A percentile compares a stretch with the other conserved stretches of the same genome.
Conservation (phyloP, 2,888 invertebrate species). For the Chesias legatella region DNA sequence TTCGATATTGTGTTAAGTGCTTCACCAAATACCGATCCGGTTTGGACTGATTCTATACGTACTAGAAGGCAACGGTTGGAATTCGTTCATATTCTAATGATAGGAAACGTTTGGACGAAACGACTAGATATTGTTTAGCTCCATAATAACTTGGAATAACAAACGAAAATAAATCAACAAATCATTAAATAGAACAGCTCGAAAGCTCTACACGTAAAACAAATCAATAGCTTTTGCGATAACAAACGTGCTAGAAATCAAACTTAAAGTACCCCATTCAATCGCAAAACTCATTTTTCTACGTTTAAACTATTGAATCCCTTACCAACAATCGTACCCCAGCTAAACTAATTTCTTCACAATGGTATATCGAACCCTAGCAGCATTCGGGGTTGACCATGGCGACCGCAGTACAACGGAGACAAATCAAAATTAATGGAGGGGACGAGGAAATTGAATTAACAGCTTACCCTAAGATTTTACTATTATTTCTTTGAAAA, state of each 20-base stretch:
- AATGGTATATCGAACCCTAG: constrained; percentile 42
- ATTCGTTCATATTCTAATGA: background rate
- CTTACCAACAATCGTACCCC: constrained; percentile 21
- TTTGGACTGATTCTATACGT: constrained; percentile 9
- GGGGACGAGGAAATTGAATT: constrained; percentile 54
- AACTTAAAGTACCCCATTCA: constrained; percentile 14
- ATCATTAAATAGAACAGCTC: too few relatives aligned
- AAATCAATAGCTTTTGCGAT: background rate
- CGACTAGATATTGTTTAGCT: too few relatives aligned
- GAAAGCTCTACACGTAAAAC: too few relatives aligned
- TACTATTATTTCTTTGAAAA: constrained; percentile 8
- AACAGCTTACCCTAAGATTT: constrained; percentile 29
- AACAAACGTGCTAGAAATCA: constrained; percentile 4
- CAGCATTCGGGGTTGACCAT: constrained; percentile 45
- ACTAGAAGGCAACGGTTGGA: background rate
- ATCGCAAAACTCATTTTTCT: constrained; percentile 8
- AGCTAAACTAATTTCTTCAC: constrained; percentile 31
- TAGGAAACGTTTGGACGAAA: too few relatives aligned
- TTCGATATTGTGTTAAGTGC: constrained; percentile 36
- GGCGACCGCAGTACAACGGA: constrained; percentile 36
- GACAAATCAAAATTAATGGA: constrained; percentile 54
- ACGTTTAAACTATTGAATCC: constrained; percentile 4
- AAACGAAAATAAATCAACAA: too few relatives aligned
- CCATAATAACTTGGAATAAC: too few relatives aligned
- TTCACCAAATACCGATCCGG: constrained; percentile 26